A percentile compares a stretch with the other conserved stretches of the same genome.
These are phyloP conservation scores for Aurelia aurita DNA, from an alignment of 30 jellyfish, hydroid and myxozoan species.

Conservation along the genomic window DNA sequence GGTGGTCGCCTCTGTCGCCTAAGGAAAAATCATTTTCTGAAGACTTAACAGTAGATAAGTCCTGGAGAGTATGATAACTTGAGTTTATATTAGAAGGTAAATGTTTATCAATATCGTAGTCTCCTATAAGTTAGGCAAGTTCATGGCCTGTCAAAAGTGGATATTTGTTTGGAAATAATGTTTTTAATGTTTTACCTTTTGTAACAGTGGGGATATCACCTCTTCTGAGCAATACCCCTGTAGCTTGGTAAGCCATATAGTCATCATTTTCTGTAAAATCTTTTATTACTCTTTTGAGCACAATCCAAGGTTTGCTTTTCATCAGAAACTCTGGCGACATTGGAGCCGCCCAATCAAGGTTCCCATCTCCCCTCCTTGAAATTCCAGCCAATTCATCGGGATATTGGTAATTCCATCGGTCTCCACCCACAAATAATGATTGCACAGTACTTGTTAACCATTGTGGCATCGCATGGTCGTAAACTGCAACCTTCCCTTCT, in stretches of 20 bases:
- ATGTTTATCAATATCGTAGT: too few relatives aligned
- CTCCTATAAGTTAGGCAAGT: too few relatives aligned
- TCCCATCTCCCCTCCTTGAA: constrained; percentile 12
- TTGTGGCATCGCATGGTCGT: constrained; percentile 67
- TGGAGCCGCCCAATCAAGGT: constrained; percentile 56
- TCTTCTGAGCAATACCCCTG: constrained; percentile 43
- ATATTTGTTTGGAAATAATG: too few relatives aligned
- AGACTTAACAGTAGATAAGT: too few relatives aligned
- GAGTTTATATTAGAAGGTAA: too few relatives aligned
- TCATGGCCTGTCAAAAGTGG: too few relatives aligned
- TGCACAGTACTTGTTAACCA: constrained; percentile 21
- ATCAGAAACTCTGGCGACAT: constrained; percentile 53
- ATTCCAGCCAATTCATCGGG: constrained; percentile 48
- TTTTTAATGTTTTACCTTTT: constrained; percentile 49
- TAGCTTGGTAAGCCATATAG: constrained; percentile 29
- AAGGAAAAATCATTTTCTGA: too few relatives aligned
- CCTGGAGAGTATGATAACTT: too few relatives aligned
- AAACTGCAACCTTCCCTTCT: constrained; percentile 50
- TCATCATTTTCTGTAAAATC: constrained; percentile 42
- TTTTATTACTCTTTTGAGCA: constrained; percentile 1
- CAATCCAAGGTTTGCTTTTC: constrained; percentile 59
- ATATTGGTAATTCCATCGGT: constrained; percentile 46
- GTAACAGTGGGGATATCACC: constrained; percentile 39
- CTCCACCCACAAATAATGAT: background rate
- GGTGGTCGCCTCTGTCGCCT: too few relatives aligned